Conservation (phyloP, 1,140 invertebrate species). For the Eurosta solidaginis region DNA sequence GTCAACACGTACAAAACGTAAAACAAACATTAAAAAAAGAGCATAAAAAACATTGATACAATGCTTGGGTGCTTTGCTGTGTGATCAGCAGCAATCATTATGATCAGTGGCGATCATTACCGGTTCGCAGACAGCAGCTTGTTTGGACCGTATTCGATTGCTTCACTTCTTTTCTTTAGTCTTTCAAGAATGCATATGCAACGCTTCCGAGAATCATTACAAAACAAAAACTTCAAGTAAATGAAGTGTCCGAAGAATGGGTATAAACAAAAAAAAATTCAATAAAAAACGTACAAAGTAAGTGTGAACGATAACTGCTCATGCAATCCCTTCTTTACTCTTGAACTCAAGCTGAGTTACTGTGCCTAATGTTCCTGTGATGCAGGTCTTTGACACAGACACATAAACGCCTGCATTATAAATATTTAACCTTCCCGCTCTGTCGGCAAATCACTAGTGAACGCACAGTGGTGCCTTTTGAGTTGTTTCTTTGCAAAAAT, state of each 20-base stretch:
- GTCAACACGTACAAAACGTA: background rate
- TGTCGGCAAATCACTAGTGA: too few relatives aligned
- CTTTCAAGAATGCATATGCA: background rate
- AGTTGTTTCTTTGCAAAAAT: too few relatives aligned
- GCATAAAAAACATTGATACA: background rate
- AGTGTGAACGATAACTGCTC: background rate
- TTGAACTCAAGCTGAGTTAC: background rate
- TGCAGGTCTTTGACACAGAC: background rate
- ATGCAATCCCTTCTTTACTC: background rate
- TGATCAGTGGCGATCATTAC: slow-evolving; percentile 18
- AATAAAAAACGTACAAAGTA: background rate
- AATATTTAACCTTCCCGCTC: background rate
- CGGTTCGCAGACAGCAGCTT: background rate
- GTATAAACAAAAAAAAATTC: too few relatives aligned
- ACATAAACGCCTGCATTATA: background rate
- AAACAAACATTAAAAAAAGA: background rate
- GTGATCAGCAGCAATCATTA: slow-evolving; percentile 1
- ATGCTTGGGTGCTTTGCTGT: background rate
- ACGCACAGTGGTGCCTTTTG: too few relatives aligned
- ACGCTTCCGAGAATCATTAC: slow-evolving; percentile 25
- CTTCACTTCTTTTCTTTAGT: background rate
- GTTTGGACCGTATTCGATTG: background rate
- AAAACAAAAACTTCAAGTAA: background rate
- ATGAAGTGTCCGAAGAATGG: background rate
- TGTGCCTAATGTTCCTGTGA: background rate